Evolutionary conservation across 2,797 vertebrate species (phyloP).

Genomic region (Fratercula arctica): DNA sequence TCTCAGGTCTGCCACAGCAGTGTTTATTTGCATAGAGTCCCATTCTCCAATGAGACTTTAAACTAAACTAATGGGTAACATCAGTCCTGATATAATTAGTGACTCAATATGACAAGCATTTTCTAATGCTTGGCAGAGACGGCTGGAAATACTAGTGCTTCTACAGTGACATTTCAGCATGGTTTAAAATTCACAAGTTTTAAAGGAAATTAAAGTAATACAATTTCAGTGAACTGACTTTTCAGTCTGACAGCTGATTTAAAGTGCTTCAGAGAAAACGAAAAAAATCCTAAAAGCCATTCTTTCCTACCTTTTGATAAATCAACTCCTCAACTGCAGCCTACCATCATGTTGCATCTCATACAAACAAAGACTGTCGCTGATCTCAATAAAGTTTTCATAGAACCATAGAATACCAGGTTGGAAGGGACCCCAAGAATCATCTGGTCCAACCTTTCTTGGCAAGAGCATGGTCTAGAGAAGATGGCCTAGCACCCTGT

Average conservation of each 20-base stretch:
- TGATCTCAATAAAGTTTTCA: not conserved
- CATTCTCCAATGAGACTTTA: not conserved
- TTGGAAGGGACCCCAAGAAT: not conserved
- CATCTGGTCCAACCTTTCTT: not conserved
- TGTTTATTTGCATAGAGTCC: not conserved
- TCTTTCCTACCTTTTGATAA: not conserved
- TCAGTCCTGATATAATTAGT: not conserved
- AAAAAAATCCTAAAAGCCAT: not conserved
- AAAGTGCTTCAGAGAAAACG: not conserved
- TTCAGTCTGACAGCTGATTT: not conserved
- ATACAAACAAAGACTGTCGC: not conserved
- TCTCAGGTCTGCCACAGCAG: not conserved
- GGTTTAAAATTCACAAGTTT: not conserved
- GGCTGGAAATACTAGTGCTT: not conserved
- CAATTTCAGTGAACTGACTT: not conserved
- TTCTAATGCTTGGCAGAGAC: not conserved
- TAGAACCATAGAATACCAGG: not conserved
- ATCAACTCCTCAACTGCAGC: not conserved
- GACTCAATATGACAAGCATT: not conserved
- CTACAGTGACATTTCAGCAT: not conserved
- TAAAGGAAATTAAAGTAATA: not conserved
- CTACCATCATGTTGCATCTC: not conserved
- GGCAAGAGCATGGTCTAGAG: not conserved
- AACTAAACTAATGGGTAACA: not conserved
- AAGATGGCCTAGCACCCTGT: not conserved